Conservation (phyloP, 2,888 invertebrate species). For the Entomobrya proxima region DNA sequence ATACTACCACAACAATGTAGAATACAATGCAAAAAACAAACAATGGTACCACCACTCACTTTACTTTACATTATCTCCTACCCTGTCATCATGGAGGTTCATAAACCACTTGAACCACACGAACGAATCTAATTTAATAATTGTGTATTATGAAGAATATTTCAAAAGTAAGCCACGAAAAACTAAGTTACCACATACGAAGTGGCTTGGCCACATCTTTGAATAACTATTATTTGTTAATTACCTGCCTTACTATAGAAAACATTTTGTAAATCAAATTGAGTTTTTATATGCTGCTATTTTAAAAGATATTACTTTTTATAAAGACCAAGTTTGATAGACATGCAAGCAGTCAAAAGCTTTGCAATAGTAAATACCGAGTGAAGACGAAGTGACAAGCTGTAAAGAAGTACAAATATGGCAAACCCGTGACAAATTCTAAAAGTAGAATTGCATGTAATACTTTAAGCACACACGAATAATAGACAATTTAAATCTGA, state of each 20-base stretch:
- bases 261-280: no score
- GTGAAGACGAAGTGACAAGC: no score
- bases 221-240: not conserved
- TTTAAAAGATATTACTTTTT: not conserved
- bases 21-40: not conserved
- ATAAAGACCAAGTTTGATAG: not conserved
- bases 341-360: no score
- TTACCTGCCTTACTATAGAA: no score
- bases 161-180: not conserved
- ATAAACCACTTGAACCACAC: constrained; percentile 24
- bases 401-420: not conserved
- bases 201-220: not conserved
- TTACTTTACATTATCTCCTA: not conserved
- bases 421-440: not conserved
- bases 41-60: not conserved
- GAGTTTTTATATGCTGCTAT: not conserved
- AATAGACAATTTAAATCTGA: not conserved
- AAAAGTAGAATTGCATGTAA: constrained; percentile 6
- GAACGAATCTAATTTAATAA: not conserved
- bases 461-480: not conserved
- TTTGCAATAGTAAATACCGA: no score
- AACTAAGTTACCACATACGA: not conserved
- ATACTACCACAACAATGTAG: not conserved
- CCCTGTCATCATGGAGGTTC: not conserved
- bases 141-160: not conserved